Base-by-base conservation (phyloP, 2,888 invertebrate genomes). In the Papilio demoleus region DNA sequence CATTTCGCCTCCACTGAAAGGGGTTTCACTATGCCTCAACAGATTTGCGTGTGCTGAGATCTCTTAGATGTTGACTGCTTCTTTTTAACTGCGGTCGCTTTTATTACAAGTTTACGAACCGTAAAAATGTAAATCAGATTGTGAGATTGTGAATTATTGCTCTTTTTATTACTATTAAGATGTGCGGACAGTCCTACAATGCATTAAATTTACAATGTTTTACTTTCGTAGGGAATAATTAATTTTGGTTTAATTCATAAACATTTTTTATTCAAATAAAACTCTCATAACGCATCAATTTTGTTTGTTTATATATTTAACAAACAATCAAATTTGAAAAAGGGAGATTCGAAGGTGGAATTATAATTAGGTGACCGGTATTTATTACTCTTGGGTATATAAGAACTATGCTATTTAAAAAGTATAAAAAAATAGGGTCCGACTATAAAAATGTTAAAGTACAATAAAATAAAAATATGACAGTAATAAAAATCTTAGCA, bases 51-150 rank as follows among this genome's bases (percentile, higher is more conserved):
- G 76, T 79, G 76, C 80, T 80, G 79, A 81, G 73, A 83, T 81
- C 82, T 83, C 82, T 77, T 79, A 77, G 80, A 77, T 78, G 76
- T 53, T 27, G 69, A 76, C 75, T 74, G 77, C 74, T 82, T 88
- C 53, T 53, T 87, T 87, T 84, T 82, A 81, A 79, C 82, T 79
- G 84, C 80, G 84, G 85, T 82, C 73, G 83, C 78, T 81, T 88
- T 89, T 86, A 88, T 88, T 84, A 84, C 85, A 83, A 87, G 86
- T 88, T 89, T 86, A 90, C 81, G 82, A 83, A 83, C 85, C 89
- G 87, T 91, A 90, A 92, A 91, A 88, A 88, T 85, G 88, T 84
- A 86, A 88, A 90, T 88, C 83, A 75, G 72, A 75, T 75, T 74
- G 65, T 65, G 59, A 67, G 60, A 58, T 42, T 42, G 45, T 40